Evolutionary conservation across 2,113 vertebrate species (phyloP), one percentile per base, ranked within the genome.

Genomic region (Turdus rufiventris): DNA sequence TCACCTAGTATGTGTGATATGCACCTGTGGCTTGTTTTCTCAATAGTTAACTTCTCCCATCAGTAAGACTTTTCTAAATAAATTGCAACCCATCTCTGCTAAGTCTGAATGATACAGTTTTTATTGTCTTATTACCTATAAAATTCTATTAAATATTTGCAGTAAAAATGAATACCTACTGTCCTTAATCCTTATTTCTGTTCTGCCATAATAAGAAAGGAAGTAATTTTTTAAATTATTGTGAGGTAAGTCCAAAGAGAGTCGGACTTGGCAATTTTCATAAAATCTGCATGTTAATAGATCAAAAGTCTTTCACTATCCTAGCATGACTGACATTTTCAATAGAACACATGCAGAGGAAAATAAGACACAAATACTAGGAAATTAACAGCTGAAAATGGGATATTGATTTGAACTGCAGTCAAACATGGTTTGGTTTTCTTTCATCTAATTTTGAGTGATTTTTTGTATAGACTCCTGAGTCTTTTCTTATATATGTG

Each of bases 361-460:
- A 89, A 93, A 60, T 80, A 93, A 93, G 72, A 93, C 33, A 31
- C 53, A 60, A 70, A 91, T 94, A 83, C 60, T 95, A 71, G 33
- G 70, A 96, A 95, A 96, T 94, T 91, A 92, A 91, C 34, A 84
- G 70, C 77, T 95, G 89, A 92, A 94, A 95, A 95, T 96, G 54
- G 93, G 68, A 87, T 96, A 97, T 97, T 85, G 93, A 96, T 91
- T 94, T 91, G 24, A 94, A 60, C 76, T 71, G 45, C 84, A 82
- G 91, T 89, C 57, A 72, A 68, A 87, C 36, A 65, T 47, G 17
- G 42, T 89, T 91, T 91, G 43, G 11, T 91, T 94, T 95, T 89
- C 65, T 96, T 74, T 94, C n/a, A 40, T 74, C 45, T 92, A 65
- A 84, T 87, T 92, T 77, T 0, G 1, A 86, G 29, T 57, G 3